phyloP scores from a whole-genome alignment of 2,797 vertebrate genomes.

The Danio jaintianensis region DNA sequence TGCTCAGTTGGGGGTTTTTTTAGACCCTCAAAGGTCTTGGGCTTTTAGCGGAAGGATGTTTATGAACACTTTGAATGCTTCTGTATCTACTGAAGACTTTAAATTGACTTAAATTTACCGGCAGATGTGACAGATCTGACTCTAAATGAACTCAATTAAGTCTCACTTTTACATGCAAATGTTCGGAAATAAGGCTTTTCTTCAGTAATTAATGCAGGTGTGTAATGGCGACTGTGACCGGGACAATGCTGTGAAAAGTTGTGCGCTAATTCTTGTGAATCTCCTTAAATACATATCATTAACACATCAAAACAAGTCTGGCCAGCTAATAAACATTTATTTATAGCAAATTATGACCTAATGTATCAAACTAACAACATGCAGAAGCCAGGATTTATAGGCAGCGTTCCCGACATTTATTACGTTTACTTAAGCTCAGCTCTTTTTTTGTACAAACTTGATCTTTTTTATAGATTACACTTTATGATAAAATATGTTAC shows the following conservation, averaged over 20 bases:
- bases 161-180: slow-evolving; percentile 22
- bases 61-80: not conserved
- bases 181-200: not conserved
- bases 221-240: slow-evolving; percentile 64
- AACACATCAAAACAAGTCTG: slow-evolving; percentile 86
- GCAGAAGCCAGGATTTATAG: slow-evolving; percentile 95
- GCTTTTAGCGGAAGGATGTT: not conserved
- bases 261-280: slow-evolving; percentile 72
- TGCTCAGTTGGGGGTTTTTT: slow-evolving; percentile 11
- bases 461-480: slow-evolving; percentile 91
- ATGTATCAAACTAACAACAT: slow-evolving; percentile 99
- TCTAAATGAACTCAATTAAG: slow-evolving; percentile 1
- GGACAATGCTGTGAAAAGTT: slow-evolving; percentile 68
- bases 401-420: slow-evolving; percentile 92
- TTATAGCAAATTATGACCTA: slow-evolving; percentile 99
- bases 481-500: slow-evolving; percentile 95
- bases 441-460: slow-evolving; percentile 96
- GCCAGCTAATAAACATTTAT: slow-evolving; percentile 99
- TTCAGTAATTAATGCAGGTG: slow-evolving; percentile 38
- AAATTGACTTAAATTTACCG: slow-evolving; percentile 1
- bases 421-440: slow-evolving; percentile 97
- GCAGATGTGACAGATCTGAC: not conserved
- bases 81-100: not conserved
- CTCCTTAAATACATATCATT: slow-evolving; percentile 79
- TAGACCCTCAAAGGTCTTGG: slow-evolving; percentile 4